Evolutionary conservation across 2,797 vertebrate species (phyloP).

Genomic region (Sebastolobus alascanus): DNA sequence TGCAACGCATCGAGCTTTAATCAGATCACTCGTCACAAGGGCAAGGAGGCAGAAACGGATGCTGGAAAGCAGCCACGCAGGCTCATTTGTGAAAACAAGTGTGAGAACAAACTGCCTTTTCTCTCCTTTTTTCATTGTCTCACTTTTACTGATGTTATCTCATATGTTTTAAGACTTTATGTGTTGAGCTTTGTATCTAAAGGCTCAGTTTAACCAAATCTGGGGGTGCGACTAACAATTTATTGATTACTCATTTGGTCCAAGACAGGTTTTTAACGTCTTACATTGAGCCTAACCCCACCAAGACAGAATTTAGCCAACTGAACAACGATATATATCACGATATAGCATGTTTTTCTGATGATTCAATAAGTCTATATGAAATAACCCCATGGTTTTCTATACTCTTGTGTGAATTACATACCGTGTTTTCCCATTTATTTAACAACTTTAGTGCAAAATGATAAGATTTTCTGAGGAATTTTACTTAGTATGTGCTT

Average conservation of each 20-base stretch:
- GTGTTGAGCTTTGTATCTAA: neutral
- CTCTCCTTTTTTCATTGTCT: neutral
- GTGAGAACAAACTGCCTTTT: conserved; percentile 20
- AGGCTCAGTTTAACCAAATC: neutral
- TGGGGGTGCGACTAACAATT: neutral
- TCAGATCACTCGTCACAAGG: conserved; percentile 72
- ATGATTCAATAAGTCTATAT: no score
- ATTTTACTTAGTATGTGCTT: no score
- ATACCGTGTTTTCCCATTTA: no score
- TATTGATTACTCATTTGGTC: neutral
- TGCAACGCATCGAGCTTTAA: conserved; percentile 69
- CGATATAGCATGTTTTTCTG: no score
- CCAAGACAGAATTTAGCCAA: neutral
- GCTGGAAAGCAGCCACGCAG: conserved; percentile 47
- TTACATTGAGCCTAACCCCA: no score
- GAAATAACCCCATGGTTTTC: no score
- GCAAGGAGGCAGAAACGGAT: conserved; percentile 62
- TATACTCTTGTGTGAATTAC: no score
- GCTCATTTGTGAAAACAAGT: conserved; percentile 41
- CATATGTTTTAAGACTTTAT: neutral
- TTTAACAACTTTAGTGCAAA: no score
- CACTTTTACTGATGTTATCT: neutral
- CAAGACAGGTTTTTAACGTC: neutral
- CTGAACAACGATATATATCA: no score
- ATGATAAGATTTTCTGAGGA: no score